Evolutionary conservation across 2,113 vertebrate genomes (phyloP), one percentile per base, ranked within the genome.

Genomic region (Setophaga petechia): DNA sequence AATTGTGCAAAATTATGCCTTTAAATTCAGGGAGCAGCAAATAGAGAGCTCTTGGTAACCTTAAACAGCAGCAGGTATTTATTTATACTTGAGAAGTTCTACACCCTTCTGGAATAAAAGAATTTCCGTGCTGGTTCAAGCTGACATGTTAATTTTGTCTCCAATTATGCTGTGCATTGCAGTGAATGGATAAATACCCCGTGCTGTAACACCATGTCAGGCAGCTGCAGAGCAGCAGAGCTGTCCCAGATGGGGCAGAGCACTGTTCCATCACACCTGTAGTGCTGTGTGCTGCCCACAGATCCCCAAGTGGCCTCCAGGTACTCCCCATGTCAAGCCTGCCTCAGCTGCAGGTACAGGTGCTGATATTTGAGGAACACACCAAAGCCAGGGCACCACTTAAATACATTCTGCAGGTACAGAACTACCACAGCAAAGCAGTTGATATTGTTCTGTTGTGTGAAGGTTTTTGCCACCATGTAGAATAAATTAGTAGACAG

Each of bases 11-110:
- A 84, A 96, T 58, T 84, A 63, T 69, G 74, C 49, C 65, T 90
- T 31, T 93, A 97, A 96, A 93, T 94, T 87, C 84, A 78, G 24
- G 13, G 28, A 73, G 41, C 8, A 58, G 58, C 49, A 90, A 85
- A 46, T 27, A 68, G 15, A 72, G 4, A 78, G 43, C 28, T 69
- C 67, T 35, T 67, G 11, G 65, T 80, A 87, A 92, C 67, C 35
- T 77, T 67, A 37, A 90, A 79, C 31, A 83, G 8, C 66, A 89
- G 71, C 10, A 87, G 30, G 43, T 69, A 57, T 72, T 82, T 71
- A 41, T 74, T 96, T 87, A 69, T 19, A 68, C 87, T 82, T 94
- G 43, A 90, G 27, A 91, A 87, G 27, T 37, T 62, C 11, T 72
- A 27, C 35, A 28, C 9, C 22, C 43, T 78, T 93, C 52, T 46